Base-by-base conservation (phyloP, 2,113 vertebrate genomes). In the Neotoma lepida region DNA sequence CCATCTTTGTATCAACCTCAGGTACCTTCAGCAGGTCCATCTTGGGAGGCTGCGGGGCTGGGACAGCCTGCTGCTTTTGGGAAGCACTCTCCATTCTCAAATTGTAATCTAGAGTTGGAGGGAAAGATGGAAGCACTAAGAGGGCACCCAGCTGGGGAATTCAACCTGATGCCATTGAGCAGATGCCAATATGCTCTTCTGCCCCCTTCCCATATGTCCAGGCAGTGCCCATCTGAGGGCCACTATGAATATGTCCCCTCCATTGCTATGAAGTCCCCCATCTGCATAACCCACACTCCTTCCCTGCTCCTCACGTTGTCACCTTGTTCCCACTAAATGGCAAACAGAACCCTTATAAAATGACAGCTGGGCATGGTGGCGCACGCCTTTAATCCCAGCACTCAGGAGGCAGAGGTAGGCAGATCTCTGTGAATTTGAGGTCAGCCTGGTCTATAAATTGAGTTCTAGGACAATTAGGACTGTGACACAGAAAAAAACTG, bases 11-110 rank as follows among this genome's bases (percentile, higher is more conserved):
- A 41, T 90, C 74, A 1, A 96, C 30, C 13, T 22, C 1, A 0
- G 98, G 97, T 46, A 98, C 97, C 0, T 46, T 89, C 71, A 98
- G 96, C 58, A 91, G 87, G 64, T 93, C 78, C 74, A 94, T 93
- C 63, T 73, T 64, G 12, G 54, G 46, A 56, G 66, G 15, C 61
- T 73, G 51, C 5, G 49, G 30, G 73, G 26, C 2, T 2, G 12
- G 14, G 41, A 5, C 56, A 15, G 0, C 71, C 17, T 44, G 35
- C 35, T 77, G 71, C 35, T 54, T 92, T n/a, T 18, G 61, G 46
- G 18, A 7, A 0, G 1, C 10, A 13, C 7, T 13, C 26, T 68
- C 51, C 17, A 2, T 91, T 4, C n/a, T 2, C 49, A 7, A 0
- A 26, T 8, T 24, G 13, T 9, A 39, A 84, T 10, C 97, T 97